These are phyloP conservation scores for Dicroscelio sp. DNA, from an alignment of 2,888 invertebrate genomes.

Conservation along the genomic window DNA sequence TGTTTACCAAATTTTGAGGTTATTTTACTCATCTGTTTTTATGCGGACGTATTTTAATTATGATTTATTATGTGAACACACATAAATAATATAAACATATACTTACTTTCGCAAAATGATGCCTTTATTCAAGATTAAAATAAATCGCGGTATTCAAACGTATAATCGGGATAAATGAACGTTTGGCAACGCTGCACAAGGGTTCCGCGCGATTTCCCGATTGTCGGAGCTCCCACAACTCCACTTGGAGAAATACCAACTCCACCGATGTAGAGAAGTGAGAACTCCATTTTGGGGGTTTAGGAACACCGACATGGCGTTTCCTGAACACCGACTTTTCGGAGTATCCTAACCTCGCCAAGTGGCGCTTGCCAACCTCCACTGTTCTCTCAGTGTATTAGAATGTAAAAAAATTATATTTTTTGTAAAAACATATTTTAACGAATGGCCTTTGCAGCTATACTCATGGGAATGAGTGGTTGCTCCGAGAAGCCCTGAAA, in stretches of 20 bases:
- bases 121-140: no score
- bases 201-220: not conserved
- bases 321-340: not conserved
- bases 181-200: not conserved
- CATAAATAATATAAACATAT: no score
- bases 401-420: no score
- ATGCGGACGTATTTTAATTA: no score
- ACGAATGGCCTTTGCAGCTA: no score
- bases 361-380: not conserved
- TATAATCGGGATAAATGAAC: not conserved
- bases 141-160: no score
- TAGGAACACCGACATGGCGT: not conserved
- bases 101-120: not conserved
- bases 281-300: not conserved
- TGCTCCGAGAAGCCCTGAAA: no score
- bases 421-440: no score
- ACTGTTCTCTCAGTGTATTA: not conserved
- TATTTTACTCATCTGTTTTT: no score
- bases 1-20: no score
- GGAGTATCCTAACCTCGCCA: not conserved
- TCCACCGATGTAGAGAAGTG: not conserved
- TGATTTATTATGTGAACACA: no score
- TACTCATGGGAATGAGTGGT: no score
- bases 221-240: not conserved
- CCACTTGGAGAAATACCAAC: not conserved